Base-by-base conservation (phyloP, 2,113 vertebrate species). In the Chamaea fasciata region DNA sequence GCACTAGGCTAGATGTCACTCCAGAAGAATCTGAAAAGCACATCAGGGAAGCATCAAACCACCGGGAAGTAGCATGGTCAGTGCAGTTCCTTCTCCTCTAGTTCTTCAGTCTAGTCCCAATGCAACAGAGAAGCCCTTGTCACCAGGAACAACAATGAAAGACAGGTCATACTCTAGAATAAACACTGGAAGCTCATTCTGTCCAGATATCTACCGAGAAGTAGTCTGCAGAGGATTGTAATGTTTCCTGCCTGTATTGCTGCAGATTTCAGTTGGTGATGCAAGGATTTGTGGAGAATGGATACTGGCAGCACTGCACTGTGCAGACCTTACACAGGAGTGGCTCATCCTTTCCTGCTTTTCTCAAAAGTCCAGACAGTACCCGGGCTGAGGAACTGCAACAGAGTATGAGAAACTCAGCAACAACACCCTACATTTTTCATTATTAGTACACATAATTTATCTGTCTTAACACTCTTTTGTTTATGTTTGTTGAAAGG, bases 311-410 rank as follows among this genome's bases (percentile, higher is more conserved):
- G 37, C 24, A 24, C 15, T 31, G 21, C 22, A 27, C 15, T 7
- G 3, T 9, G 11, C 23, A 23, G 2, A 19, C 10, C 21, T 44
- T 46, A 9, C 3, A 1, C 9, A 19, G 31, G 15, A 57, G 11
- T 4, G 14, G 24, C 19, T 91, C 41, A 64, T 15, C 4, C 33
- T 47, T 19, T 79, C 23, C 47, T 76, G 42, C 9, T 64, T 80
- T 7, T 46, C 39, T 46, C 30, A 59, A 15, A 27, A 77, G 35
- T 44, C 31, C 22, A 80, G 23, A 42, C 7, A 76, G 27, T 13
- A 13, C 6, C 16, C 27, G 87, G n/a, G 14, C 27, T 46, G 11
- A 63, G 26, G 24, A 80, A 62, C 19, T 21, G 17, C 2, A 10
- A n/a, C 28, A 77, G 37, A 53, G 49, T 23, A 18, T 7, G 33